Evolutionary conservation across 2,888 invertebrate species (phyloP).

Genomic region (Pharmacophagus antenor): DNA sequence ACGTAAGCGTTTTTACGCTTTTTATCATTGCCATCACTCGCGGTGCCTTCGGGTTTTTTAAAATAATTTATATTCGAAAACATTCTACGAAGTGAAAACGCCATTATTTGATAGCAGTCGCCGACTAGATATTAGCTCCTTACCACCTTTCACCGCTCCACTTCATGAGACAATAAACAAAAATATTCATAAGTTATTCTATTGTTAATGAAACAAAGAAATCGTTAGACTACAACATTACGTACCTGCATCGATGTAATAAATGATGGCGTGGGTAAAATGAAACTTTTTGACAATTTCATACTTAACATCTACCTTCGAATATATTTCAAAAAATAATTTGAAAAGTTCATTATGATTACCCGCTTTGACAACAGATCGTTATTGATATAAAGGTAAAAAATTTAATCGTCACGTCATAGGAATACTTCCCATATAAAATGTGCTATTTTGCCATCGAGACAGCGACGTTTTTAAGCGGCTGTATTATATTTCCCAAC

Average conservation of each 20-base stretch:
- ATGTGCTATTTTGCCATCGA: background rate
- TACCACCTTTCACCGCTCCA: slow-evolving; percentile 1
- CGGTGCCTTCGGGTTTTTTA: slow-evolving; percentile 54
- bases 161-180: slow-evolving; percentile 18
- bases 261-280: slow-evolving; percentile 9
- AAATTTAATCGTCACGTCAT: background rate
- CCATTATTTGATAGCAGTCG: slow-evolving; percentile 48
- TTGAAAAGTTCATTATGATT: slow-evolving; percentile 2
- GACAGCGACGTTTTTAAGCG: slow-evolving; percentile 5
- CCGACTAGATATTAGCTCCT: background rate
- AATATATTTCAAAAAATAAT: slow-evolving; percentile 21
- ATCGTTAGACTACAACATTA: background rate
- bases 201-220: slow-evolving; percentile 21
- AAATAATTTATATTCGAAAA: slow-evolving; percentile 71
- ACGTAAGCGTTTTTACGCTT: slow-evolving; percentile 35
- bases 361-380: slow-evolving; percentile 21
- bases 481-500: slow-evolving; percentile 9
- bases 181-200: slow-evolving; percentile 3
- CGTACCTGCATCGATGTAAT: slow-evolving; percentile 9
- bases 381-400: background rate
- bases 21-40: slow-evolving; percentile 31
- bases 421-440: background rate
- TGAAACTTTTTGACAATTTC: background rate
- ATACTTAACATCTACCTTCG: slow-evolving; percentile 22
- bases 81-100: slow-evolving; percentile 71